These are phyloP conservation scores for Sebastiscus albofasciatus DNA, from an alignment of 2,797 vertebrate genomes.

Conservation along the genomic window DNA sequence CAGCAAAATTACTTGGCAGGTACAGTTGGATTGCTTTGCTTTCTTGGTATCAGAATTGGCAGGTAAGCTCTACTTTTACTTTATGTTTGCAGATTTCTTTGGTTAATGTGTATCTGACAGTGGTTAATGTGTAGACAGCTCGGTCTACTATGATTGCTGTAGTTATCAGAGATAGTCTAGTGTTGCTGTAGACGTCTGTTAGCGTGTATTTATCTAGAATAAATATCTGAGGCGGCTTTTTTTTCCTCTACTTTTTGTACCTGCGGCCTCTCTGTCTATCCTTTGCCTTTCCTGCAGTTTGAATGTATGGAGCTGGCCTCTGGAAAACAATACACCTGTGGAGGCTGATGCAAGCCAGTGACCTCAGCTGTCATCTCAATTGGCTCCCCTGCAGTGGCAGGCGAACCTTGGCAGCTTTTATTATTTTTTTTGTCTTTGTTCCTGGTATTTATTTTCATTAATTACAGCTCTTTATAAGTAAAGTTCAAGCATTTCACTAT, in stretches of 20 bases:
- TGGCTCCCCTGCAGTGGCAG: conserved; percentile 30
- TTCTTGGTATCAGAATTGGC: conserved; percentile 17
- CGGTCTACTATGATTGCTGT: not conserved
- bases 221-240: not conserved
- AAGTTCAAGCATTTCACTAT: conserved; percentile 14
- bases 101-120: conserved; percentile 23
- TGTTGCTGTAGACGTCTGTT: not conserved
- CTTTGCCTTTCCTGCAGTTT: conserved; percentile 35
- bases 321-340: conserved; percentile 45
- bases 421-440: not conserved
- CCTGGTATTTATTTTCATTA: conserved; percentile 19
- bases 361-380: conserved; percentile 37
- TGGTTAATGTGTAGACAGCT: conserved; percentile 37
- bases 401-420: conserved; percentile 11
- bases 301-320: conserved; percentile 21
- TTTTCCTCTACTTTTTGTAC: not conserved
- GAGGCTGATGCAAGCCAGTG: conserved; percentile 31
- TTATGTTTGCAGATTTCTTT: conserved; percentile 19
- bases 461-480: conserved; percentile 14
- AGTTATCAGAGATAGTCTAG: not conserved
- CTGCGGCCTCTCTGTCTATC: conserved; percentile 10
- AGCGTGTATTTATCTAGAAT: not conserved
- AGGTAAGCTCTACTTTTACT: conserved; percentile 18
- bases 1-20: conserved; percentile 51
- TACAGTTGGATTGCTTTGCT: conserved; percentile 53